These are phyloP conservation scores for Fopius arisanus DNA, from an alignment of 1,140 invertebrate species.

Conservation along the genomic window DNA sequence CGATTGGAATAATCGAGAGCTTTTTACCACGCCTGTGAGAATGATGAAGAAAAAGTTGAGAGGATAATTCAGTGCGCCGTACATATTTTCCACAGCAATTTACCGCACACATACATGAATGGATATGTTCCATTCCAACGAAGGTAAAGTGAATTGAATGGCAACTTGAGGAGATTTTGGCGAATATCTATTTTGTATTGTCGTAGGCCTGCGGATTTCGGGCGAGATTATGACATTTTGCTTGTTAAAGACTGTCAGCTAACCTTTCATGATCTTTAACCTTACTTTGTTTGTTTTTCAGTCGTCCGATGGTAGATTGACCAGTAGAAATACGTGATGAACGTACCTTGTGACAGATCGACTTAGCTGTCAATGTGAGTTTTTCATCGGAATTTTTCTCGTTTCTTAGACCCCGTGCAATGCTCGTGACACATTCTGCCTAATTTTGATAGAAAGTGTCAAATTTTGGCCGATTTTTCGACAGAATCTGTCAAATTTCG, in stretches of 20 bases:
- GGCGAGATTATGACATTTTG: neutral
- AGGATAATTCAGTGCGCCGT: neutral
- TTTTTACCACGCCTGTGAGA: neutral
- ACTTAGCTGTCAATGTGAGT: neutral
- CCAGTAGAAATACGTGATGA: neutral
- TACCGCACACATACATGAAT: conserved; percentile 18
- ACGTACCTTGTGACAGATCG: neutral
- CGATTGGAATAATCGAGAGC: neutral
- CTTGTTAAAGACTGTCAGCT: neutral
- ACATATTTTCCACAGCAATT: no score
- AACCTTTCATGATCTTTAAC: conserved; percentile 13
- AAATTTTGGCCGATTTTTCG: no score
- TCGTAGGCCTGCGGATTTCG: conserved; percentile 8
- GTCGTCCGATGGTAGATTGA: neutral
- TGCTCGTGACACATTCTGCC: neutral
- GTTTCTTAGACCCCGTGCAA: neutral
- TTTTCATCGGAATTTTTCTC: neutral
- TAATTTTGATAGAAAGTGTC: neutral
- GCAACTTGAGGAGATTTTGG: neutral
- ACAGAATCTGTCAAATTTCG: no score
- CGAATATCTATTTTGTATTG: neutral
- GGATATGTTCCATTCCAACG: conserved; percentile 29
- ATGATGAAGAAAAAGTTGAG: no score
- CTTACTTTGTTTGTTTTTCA: conserved; percentile 11
- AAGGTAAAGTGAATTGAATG: conserved; percentile 24